Percentiles rank a stretch among this genome's conserved stretches.
These are phyloP conservation scores for Pecten maximus DNA, from an alignment of 2,888 invertebrate genomes.

Conservation along the genomic window DNA sequence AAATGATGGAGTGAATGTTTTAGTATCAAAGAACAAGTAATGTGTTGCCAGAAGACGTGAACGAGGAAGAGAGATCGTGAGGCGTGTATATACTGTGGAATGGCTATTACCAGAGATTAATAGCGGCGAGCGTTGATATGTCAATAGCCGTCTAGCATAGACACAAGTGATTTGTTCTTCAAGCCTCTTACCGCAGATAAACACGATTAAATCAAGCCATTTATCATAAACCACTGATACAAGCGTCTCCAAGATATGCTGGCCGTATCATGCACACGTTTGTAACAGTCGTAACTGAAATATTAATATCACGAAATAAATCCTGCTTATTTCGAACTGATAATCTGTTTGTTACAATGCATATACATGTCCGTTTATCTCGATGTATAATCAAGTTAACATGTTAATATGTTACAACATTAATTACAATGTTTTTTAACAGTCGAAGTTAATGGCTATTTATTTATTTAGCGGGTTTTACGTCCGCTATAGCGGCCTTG, in stretches of 20 bases:
- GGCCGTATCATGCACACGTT: background rate
- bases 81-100: background rate
- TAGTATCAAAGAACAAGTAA: no score
- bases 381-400: no score
- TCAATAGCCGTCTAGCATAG: background rate
- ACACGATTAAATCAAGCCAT: background rate
- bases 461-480: no score
- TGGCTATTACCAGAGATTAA: background rate
- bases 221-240: background rate
- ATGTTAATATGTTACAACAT: no score
- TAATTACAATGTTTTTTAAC: no score
- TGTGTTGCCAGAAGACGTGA: background rate
- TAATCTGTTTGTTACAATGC: background rate
- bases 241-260: background rate
- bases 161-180: background rate
- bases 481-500: no score
- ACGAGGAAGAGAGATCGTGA: background rate
- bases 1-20: no score
- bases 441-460: no score
- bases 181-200: background rate
- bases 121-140: background rate
- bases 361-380: background rate
- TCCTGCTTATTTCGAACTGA: background rate
- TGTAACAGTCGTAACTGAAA: background rate
- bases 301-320: background rate